phyloP scores from a whole-genome alignment of 2,888 invertebrate species.

The Clostera curtula region DNA sequence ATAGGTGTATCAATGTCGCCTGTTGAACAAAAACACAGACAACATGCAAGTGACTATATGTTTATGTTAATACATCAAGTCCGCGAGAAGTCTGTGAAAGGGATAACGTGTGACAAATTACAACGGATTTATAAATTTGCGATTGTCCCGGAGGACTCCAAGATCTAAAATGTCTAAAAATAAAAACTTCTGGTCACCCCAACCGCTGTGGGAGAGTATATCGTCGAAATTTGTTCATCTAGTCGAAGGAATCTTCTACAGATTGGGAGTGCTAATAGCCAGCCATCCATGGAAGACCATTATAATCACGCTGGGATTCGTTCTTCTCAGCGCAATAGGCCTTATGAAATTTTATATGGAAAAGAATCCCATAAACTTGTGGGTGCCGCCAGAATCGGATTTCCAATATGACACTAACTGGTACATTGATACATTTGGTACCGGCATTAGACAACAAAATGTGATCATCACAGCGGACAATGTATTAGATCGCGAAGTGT shows the following conservation, averaged over 20 bases:
- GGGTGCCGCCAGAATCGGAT: conserved; percentile 83
- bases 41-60: no score
- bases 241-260: conserved; percentile 63
- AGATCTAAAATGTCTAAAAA: conserved; percentile 43
- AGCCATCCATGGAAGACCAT: conserved; percentile 77
- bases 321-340: conserved; percentile 76
- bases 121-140: no score
- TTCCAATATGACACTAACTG: conserved; percentile 82
- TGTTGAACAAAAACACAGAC: no score
- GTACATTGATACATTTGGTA: conserved; percentile 79
- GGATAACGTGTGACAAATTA: no score
- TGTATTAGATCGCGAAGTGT: conserved; percentile 77
- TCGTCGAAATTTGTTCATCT: conserved; percentile 57
- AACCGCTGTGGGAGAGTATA: conserved; percentile 56
- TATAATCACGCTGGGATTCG: conserved; percentile 66
- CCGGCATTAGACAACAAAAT: conserved; percentile 76
- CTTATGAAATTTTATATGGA: conserved; percentile 80
- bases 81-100: no score
- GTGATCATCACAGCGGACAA: conserved; percentile 79
- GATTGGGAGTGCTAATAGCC: conserved; percentile 77
- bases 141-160: no score
- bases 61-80: no score
- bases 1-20: no score
- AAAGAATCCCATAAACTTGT: conserved; percentile 83
- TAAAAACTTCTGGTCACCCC: conserved; percentile 44